phyloP scores from a whole-genome alignment of 2,888 invertebrate genomes.

The Volucella zonaria region DNA sequence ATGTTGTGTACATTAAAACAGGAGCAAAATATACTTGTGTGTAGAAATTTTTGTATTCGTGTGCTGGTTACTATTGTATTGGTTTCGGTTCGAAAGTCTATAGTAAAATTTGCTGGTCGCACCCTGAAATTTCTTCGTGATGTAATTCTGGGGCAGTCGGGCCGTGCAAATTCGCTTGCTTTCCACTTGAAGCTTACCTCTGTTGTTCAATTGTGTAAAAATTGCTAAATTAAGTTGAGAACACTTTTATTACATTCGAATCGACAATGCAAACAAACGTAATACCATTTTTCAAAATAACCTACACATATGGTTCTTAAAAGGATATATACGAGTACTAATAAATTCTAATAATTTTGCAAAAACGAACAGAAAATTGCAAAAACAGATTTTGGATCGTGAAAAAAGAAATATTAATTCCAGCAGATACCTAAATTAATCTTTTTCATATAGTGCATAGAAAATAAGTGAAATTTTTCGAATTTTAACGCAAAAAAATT shows the following conservation, averaged over 20 bases:
- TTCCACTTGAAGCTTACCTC: slow-evolving; percentile 70
- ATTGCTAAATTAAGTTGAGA: slow-evolving; percentile 9
- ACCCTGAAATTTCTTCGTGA: slow-evolving; percentile 82
- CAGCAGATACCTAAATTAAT: no score
- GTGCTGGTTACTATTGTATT: slow-evolving; percentile 55
- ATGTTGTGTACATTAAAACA: slow-evolving; percentile 62
- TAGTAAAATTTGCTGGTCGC: slow-evolving; percentile 77
- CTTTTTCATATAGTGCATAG: no score
- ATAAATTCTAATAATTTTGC: neutral
- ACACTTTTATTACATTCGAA: neutral
- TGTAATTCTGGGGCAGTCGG: slow-evolving; percentile 81
- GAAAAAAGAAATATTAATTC: no score
- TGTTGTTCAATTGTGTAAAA: slow-evolving; percentile 45
- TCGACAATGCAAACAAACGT: neutral
- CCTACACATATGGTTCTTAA: slow-evolving; percentile 7
- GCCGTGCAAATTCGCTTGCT: slow-evolving; percentile 79
- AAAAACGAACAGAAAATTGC: no score
- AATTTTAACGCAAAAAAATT: no score
- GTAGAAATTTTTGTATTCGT: slow-evolving; percentile 57
- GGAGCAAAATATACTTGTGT: slow-evolving; percentile 59
- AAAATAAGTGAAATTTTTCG: no score
- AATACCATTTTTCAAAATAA: neutral
- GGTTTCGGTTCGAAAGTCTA: slow-evolving; percentile 67
- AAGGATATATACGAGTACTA: slow-evolving; percentile 25
- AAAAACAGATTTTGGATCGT: no score